Evolutionary conservation across 2,113 vertebrate genomes (phyloP), one percentile per base, ranked within the genome.

Genomic region (Menidia beryllina): DNA sequence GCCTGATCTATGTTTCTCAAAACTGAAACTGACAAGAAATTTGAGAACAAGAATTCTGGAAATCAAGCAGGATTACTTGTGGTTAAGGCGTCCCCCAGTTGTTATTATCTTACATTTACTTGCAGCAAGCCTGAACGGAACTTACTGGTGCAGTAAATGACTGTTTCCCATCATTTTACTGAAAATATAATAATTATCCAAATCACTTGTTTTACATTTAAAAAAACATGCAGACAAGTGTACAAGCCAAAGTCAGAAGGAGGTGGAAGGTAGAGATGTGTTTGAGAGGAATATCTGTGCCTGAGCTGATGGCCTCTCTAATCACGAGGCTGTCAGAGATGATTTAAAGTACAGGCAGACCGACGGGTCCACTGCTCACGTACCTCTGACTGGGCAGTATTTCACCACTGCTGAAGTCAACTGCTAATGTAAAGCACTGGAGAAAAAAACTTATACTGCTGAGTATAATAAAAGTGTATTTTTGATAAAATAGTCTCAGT

Each of bases 281-380:
- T 72, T 77, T 58, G 59, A 41, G 49, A 72, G 36, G 54, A 55
- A 20, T 25, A 45, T 66, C 21, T 39, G 19, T 4, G 63, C 5
- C 34, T 52, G 55, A 57, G 53, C 57, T 43, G 71, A 70, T 55
- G 65, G 61, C 19, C 66, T 36, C n/a, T 61, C 15, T 57, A 59
- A 88, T 83, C 81, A 87, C 54, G 24, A 61, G 74, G 52, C 64
- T 80, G 84, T 82, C 85, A 73, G 60, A 71, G 36, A 70, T 80
- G 63, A 78, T 81, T 74, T 59, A 72, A 78, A 63, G 71, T 52
- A 54, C 72, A 47, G 52, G 43, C 30, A 30, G 43, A 50, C 7
- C 52, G 59, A 63, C 30, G 2, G 73, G 43, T 75, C 47, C 11
- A 13, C 65, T 61, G 58, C 50, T 59, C 26, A 67, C 36, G 45